Evolutionary conservation across 2,888 invertebrate species (phyloP).

Genomic region (Flexamia atlantica): DNA sequence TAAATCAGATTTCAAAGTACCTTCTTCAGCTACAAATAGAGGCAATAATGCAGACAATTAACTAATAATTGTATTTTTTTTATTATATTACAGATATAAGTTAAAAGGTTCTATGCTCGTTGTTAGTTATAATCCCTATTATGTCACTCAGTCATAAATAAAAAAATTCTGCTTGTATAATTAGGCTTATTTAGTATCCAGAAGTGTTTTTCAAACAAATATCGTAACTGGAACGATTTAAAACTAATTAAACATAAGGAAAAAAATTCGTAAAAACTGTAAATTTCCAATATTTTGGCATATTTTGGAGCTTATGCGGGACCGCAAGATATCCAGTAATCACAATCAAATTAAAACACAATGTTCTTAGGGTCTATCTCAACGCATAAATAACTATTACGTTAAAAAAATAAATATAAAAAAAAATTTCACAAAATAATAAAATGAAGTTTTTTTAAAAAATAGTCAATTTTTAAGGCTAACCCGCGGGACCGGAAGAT

Average conservation of each 20-base stretch:
- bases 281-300: not conserved
- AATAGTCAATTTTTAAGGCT: not conserved
- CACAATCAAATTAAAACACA: not conserved
- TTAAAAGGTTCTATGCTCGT: not conserved
- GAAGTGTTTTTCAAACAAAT: not conserved
- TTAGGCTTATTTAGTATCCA: not conserved
- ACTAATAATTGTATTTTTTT: not conserved
- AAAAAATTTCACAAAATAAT: not conserved
- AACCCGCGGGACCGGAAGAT: not conserved
- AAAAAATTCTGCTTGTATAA: not conserved
- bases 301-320: not conserved
- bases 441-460: not conserved
- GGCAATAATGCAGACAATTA: not conserved
- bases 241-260: not conserved
- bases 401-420: not conserved
- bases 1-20: constrained; percentile 45
- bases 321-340: not conserved
- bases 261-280: not conserved
- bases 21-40: not conserved
- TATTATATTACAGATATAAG: not conserved
- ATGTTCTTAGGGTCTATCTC: not conserved
- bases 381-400: not conserved
- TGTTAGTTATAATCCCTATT: not conserved
- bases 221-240: not conserved
- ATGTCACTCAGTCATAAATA: not conserved